Conservation (phyloP, 2,888 invertebrate genomes). For the Diaperis boleti region DNA sequence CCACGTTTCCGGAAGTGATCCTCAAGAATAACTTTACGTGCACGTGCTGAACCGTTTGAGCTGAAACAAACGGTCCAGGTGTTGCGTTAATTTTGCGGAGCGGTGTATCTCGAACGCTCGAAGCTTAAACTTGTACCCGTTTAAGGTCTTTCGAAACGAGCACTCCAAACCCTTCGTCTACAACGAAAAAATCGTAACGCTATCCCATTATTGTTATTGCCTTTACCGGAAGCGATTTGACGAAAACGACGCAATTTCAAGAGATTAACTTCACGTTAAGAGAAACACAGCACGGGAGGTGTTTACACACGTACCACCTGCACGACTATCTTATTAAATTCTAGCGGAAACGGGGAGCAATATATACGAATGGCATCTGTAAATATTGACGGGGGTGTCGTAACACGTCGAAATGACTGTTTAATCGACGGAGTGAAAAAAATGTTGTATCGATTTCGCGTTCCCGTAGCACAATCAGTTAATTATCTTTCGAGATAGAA, state of each 20-base stretch:
- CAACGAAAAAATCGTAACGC: slow-evolving; percentile 25
- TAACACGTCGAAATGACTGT: not conserved
- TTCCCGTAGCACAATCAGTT: slow-evolving; percentile 31
- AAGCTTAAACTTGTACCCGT: slow-evolving; percentile 5
- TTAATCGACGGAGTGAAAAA: not conserved
- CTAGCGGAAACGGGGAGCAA: slow-evolving; percentile 14
- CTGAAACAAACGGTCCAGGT: too few species aligned
- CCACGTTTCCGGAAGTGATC: too few species aligned
- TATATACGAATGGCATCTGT: too few species aligned
- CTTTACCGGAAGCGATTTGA: slow-evolving; percentile 29
- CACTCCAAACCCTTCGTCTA: too few species aligned
- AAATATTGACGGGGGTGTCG: slow-evolving; percentile 21
- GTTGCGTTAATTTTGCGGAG: too few species aligned
- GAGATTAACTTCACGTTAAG: slow-evolving; percentile 31
- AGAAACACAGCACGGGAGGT: slow-evolving; percentile 18
- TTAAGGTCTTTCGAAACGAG: slow-evolving; percentile 5
- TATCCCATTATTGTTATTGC: slow-evolving; percentile 33
- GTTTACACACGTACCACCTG: slow-evolving; percentile 32
- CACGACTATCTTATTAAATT: slow-evolving; percentile 29
- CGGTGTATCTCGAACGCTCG: too few species aligned
- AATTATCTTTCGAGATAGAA: slow-evolving; percentile 33
- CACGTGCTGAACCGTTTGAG: too few species aligned
- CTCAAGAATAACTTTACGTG: too few species aligned
- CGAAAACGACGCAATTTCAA: slow-evolving; percentile 33
- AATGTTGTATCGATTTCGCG: slow-evolving; percentile 19